A percentile compares a stretch with the other conserved stretches of the same genome.
phyloP scores from a whole-genome alignment of 2,797 vertebrate species.

The Epinephelus coioides region DNA sequence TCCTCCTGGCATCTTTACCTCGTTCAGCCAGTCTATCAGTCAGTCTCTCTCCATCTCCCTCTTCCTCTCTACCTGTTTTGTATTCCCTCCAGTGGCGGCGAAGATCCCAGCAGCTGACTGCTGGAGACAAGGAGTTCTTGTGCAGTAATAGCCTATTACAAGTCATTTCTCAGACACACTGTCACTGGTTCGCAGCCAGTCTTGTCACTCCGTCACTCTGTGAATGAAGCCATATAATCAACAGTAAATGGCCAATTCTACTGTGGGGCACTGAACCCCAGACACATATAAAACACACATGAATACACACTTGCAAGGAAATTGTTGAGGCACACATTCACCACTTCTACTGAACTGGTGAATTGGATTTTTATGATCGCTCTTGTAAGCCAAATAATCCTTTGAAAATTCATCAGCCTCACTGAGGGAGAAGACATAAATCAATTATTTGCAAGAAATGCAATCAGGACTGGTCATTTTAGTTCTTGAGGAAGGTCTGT shows the following conservation, averaged over 20 bases:
- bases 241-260: slow-evolving; percentile 44
- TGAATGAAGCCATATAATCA: slow-evolving; percentile 46
- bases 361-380: slow-evolving; percentile 4
- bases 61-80: slow-evolving; percentile 25
- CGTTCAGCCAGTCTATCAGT: slow-evolving; percentile 29
- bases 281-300: slow-evolving; percentile 20
- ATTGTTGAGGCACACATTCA: background rate
- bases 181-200: slow-evolving; percentile 26
- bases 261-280: slow-evolving; percentile 3
- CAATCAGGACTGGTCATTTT: background rate
- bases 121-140: slow-evolving; percentile 46
- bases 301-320: background rate
- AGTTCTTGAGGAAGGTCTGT: background rate
- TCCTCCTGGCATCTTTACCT: slow-evolving; percentile 34
- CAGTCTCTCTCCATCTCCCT: background rate
- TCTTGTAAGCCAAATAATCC: background rate
- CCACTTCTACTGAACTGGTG: background rate
- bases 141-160: slow-evolving; percentile 65
- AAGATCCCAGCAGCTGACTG: slow-evolving; percentile 45
- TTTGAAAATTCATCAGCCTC: background rate
- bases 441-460: background rate
- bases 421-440: slow-evolving; percentile 11
- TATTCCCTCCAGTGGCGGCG: slow-evolving; percentile 9
- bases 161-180: slow-evolving; percentile 45
- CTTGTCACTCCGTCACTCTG: slow-evolving; percentile 42